phyloP scores from a whole-genome alignment of 2,113 vertebrate species.

The Parus major region DNA sequence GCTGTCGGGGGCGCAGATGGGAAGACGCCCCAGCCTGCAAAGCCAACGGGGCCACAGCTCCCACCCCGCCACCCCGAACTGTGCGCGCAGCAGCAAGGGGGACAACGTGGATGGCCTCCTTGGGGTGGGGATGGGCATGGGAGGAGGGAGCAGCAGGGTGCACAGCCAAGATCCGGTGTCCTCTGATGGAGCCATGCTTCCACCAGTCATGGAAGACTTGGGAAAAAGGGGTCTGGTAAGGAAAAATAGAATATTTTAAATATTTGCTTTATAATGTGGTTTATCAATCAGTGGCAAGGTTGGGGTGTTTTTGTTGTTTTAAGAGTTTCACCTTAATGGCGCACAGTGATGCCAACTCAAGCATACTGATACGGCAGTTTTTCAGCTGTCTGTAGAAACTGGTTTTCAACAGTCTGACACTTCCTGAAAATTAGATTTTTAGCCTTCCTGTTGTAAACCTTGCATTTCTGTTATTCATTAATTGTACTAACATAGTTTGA shows the following conservation, averaged over 20 bases:
- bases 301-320: neutral
- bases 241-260: neutral
- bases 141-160: neutral
- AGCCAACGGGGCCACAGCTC: constrained; percentile 76
- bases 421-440: neutral
- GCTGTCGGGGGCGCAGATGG: constrained; percentile 64
- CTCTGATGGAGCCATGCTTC: constrained; percentile 60
- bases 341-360: neutral
- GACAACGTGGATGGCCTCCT: constrained; percentile 72
- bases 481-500: neutral
- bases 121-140: constrained; percentile 48
- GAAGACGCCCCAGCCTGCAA: constrained; percentile 77
- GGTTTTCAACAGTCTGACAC: neutral
- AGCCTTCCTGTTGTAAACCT: neutral
- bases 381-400: neutral
- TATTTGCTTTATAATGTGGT: accelerated
- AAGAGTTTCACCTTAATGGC: neutral
- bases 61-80: constrained; percentile 65
- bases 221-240: constrained; percentile 80
- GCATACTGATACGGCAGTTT: neutral
- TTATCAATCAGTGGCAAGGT: accelerated
- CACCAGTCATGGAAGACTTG: constrained; percentile 77
- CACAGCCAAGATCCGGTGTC: neutral
- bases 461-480: neutral
- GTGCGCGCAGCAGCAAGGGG: constrained; percentile 66